A percentile compares a stretch with the other conserved stretches of the same genome.
These are phyloP conservation scores for Pelodiscus sinensis DNA, from an alignment of 2,113 vertebrate genomes.

Conservation along the genomic window DNA sequence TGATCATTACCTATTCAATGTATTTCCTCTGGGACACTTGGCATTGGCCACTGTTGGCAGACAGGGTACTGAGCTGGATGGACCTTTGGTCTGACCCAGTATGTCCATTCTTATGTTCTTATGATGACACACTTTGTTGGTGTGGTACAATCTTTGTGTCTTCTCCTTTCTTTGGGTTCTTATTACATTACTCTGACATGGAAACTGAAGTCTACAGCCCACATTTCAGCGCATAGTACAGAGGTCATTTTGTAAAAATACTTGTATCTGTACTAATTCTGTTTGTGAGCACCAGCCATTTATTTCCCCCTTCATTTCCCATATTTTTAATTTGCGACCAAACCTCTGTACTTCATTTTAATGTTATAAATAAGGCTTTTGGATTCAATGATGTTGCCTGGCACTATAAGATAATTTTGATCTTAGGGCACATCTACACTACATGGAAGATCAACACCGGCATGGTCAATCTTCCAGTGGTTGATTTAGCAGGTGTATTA, in stretches of 20 bases:
- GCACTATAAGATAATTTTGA: not conserved
- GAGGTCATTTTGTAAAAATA: not conserved
- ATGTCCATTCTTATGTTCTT: too few relatives aligned
- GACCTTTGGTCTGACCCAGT: too few relatives aligned
- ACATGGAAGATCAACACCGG: too few relatives aligned
- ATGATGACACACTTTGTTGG: not conserved
- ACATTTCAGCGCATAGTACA: rapidly evolving
- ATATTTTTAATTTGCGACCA: not conserved
- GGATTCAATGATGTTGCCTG: not conserved
- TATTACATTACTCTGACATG: not conserved
- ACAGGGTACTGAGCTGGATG: too few relatives aligned
- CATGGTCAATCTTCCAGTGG: too few relatives aligned
- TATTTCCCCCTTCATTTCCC: not conserved
- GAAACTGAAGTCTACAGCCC: rapidly evolving
- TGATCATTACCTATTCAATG: too few relatives aligned
- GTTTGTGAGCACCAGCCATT: not conserved
- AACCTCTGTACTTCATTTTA: not conserved
- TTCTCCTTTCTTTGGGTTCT: not conserved
- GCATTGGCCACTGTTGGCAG: too few relatives aligned
- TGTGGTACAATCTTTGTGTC: not conserved
- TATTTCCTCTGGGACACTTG: too few relatives aligned
- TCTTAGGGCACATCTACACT: not conserved
- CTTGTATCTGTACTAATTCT: not conserved
- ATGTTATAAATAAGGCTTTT: not conserved
- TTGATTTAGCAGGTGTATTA: too few relatives aligned